Percentiles rank a stretch among this genome's conserved stretches.
Conservation (phyloP, 2,888 invertebrate genomes). For the Pheosia tremula region DNA sequence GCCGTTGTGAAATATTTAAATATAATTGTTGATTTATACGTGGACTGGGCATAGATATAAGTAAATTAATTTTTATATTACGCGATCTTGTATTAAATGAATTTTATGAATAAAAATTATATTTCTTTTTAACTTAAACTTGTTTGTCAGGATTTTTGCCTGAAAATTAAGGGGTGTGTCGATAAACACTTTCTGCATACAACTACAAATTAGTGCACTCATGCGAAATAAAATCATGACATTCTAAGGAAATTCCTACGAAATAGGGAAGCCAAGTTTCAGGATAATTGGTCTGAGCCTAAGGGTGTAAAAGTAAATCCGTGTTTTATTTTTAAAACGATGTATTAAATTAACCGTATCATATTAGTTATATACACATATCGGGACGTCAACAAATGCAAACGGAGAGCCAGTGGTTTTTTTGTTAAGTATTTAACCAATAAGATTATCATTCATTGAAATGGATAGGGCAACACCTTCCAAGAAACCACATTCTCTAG, state of each 20-base stretch:
- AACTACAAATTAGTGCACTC: no score
- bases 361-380: conserved; percentile 82
- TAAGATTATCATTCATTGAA: conserved; percentile 36
- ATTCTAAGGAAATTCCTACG: no score
- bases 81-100: conserved; percentile 38
- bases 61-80: conserved; percentile 49
- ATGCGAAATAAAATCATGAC: no score
- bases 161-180: no score
- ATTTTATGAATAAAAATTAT: conserved; percentile 32
- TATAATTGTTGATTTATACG: conserved; percentile 49
- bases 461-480: conserved; percentile 25
- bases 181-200: no score
- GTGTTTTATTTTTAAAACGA: conserved; percentile 72
- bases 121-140: no score
- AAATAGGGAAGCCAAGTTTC: no score
- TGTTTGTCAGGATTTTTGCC: no score
- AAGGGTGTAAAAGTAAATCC: conserved; percentile 14
- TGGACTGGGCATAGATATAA: conserved; percentile 59
- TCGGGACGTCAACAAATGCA: conserved; percentile 81
- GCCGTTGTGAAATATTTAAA: conserved; percentile 36
- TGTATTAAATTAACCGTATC: conserved; percentile 83
- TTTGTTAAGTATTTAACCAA: conserved; percentile 39
- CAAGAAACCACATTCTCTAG: conserved; percentile 41
- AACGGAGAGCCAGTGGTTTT: conserved; percentile 66
- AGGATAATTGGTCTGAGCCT: no score